These are phyloP conservation scores for Turnix velox DNA, from an alignment of 2,113 vertebrate species.

Conservation along the genomic window DNA sequence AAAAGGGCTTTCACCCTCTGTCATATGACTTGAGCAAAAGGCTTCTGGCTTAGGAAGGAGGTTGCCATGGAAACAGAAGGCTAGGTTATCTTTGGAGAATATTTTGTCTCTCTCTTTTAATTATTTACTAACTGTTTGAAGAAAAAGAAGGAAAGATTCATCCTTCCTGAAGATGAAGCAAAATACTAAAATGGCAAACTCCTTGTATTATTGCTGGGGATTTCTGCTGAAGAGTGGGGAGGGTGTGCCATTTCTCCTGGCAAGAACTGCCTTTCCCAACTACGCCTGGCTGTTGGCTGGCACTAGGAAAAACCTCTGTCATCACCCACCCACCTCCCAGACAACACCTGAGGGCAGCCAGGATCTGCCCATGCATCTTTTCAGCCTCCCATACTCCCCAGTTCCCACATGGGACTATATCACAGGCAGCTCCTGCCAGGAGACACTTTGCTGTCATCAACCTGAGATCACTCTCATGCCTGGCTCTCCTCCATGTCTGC, in stretches of 20 bases:
- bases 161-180: background rate
- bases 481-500: background rate
- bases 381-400: background rate
- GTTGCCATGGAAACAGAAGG: slow-evolving; percentile 60
- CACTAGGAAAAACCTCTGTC: background rate
- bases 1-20: background rate
- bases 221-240: background rate
- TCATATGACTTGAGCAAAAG: background rate
- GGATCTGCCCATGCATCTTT: background rate
- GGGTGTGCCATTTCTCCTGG: background rate
- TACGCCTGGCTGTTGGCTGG: background rate
- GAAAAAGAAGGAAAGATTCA: slow-evolving; percentile 20
- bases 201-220: background rate
- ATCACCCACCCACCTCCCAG: slow-evolving; percentile 32
- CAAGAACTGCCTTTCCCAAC: slow-evolving; percentile 9
- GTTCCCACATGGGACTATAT: background rate
- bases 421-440: background rate
- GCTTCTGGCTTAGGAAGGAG: slow-evolving; percentile 19
- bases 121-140: slow-evolving; percentile 66
- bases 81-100: slow-evolving; percentile 49
- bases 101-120: slow-evolving; percentile 64
- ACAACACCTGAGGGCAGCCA: slow-evolving; percentile 13
- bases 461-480: accelerated
- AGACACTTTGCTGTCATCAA: background rate
- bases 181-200: background rate